Conservation (phyloP, 2,888 invertebrate species). For the Yponomeuta sedellus region DNA sequence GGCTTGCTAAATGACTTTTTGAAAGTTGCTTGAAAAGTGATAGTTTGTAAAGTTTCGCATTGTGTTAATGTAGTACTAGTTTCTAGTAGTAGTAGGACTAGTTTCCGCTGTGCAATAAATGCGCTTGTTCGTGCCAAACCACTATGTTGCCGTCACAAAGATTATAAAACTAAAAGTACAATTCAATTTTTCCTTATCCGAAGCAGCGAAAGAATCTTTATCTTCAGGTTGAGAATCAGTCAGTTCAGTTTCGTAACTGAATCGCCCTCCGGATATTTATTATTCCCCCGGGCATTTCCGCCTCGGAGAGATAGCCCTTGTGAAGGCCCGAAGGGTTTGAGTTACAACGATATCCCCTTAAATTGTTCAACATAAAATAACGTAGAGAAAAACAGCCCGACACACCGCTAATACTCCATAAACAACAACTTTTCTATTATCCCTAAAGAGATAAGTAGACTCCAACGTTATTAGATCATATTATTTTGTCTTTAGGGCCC, state of each 20-base stretch:
- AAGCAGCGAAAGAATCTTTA: not conserved
- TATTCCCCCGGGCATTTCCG: conserved; percentile 3
- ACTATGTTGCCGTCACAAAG: not conserved
- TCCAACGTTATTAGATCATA: conserved; percentile 1
- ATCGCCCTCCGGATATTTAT: conserved; percentile 8
- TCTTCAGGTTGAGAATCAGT: conserved; percentile 1
- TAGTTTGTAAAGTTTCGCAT: not conserved
- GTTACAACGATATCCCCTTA: conserved; percentile 7
- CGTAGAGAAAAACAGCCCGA: not conserved
- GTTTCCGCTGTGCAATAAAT: not conserved
- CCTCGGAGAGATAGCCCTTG: conserved; percentile 2
- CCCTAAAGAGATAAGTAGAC: conserved; percentile 1
- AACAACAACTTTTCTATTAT: conserved; percentile 1
- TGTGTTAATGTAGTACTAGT: not conserved
- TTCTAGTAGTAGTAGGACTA: too few species aligned
- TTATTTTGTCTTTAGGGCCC: not conserved
- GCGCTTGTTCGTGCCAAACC: too few species aligned
- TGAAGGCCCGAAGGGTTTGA: conserved; percentile 11
- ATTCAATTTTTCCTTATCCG: not conserved
- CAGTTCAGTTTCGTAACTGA: conserved; percentile 9
- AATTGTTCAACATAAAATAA: conserved; percentile 6
- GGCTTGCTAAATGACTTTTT: conserved; percentile 13
- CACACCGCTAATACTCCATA: conserved; percentile 1
- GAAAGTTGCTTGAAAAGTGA: not conserved
- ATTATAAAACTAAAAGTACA: not conserved